Percentiles rank a stretch among this genome's conserved stretches.
These are phyloP conservation scores for Cassiopea xamachana DNA, from an alignment of 30 jellyfish, hydroid and myxozoan genomes.

Conservation along the genomic window DNA sequence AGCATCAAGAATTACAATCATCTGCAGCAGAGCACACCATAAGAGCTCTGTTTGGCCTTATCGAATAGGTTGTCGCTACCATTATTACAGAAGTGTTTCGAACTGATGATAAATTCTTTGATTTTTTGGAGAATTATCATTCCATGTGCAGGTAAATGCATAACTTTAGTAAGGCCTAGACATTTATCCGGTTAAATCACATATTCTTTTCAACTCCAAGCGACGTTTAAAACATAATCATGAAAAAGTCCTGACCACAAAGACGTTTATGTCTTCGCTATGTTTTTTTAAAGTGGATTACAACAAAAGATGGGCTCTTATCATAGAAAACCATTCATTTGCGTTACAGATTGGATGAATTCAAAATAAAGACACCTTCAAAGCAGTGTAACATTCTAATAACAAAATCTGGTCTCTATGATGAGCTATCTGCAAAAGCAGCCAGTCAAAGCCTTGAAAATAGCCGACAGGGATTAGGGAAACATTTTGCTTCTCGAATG, in stretches of 20 bases:
- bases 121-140: not conserved
- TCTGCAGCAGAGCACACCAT: too few species aligned
- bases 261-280: not conserved
- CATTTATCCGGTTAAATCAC: not conserved
- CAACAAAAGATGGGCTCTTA: not conserved
- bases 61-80: not conserved
- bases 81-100: not conserved
- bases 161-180: not conserved
- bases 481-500: too few species aligned
- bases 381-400: not conserved
- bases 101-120: not conserved
- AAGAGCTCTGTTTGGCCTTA: too few species aligned
- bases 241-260: not conserved
- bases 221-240: slow-evolving; percentile 17
- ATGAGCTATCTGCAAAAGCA: too few species aligned
- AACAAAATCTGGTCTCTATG: too few species aligned
- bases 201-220: not conserved
- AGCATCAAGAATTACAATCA: not conserved
- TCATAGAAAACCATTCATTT: not conserved
- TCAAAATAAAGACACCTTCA: not conserved
- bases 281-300: slow-evolving; percentile 2
- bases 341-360: not conserved
- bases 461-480: too few species aligned
- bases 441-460: too few species aligned
- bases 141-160: not conserved